Evolutionary conservation across 1,140 invertebrate species (phyloP), one percentile per base, ranked within the genome.

Genomic region (Agraylea sexmaculata): DNA sequence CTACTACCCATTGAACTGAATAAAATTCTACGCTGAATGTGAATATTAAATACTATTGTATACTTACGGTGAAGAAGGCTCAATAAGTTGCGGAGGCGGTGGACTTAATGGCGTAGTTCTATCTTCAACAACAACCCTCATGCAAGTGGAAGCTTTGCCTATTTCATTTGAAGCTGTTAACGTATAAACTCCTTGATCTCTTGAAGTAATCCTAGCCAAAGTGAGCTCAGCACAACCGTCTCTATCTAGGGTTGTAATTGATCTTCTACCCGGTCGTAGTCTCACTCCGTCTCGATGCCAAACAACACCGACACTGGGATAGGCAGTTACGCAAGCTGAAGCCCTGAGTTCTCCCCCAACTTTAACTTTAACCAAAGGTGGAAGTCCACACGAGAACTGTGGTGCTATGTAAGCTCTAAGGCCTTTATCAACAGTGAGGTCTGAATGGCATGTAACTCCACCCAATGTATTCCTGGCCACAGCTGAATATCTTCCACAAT

Each of bases 151-250:
- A 3, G 75, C 71, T 52, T 75, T 67, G 19, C 91, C 91, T 4
- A 92, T 77, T 46, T 83, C 78, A 59, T 95, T 95, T 5, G 74
- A 77, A 2, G 89, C 90, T 0, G 78, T 76, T 47, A 87, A 92
- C 1, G 75, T 80, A 58, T 95, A 97, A n/a, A 79, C 68, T 10
- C 90, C 92, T 2, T 77, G 77, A 59, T 95, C 91, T 16, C 75
- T 59, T 1, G 53, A 31, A 0, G 73, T 78, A 0, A 80, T 68
- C 15, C 73, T 65, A 4, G 73, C 69, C 34, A 91, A 67, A 2
- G 77, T 71, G 4, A 91, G 63, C 51, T 84, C 80, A 3, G 86
- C 75, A 15, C 71, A 73, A 0, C 87, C 87, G 47, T 91, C 88
- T 27, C 77, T 69, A 45, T 81, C 78, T 23, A 87, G 60, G 0